Evolutionary conservation across 2,888 invertebrate genomes (phyloP), one percentile per base, ranked within the genome.

Genomic region (Miltochrista miniata): DNA sequence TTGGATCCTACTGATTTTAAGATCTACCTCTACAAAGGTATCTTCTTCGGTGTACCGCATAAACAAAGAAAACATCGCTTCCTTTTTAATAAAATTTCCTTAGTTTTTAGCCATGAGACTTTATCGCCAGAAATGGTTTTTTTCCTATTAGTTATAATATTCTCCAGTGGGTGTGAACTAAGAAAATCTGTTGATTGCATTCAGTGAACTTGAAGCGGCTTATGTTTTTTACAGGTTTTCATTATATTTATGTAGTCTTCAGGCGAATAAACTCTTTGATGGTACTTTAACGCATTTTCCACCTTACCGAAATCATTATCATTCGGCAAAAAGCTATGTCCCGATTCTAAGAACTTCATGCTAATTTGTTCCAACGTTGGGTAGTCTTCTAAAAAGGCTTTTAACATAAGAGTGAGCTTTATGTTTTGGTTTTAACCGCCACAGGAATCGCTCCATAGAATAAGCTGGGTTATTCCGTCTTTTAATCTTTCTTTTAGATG

Each of bases 371-470:
- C 12, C 13, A 36, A 36, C 4, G 14, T 36, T 3, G 31, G 31
- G 8, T 31, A 9, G 8, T 1, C 31, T 7, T 31, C 5, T 9
- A 31, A 7, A 31, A 5, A 10, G 2, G 31, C 31, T 31, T 31
- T 31, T 31, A 31, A 31, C 31, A 31, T 31, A 3, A 31, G 8
- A 31, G 8, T 9, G 3, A 31, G 3, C 8, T 52, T 59, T 24
- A 59, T 55, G 8, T 59, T 55, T 11, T 52, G 12, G 30, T 57
- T 57, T 34, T 54, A 48, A 8, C 51, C 54, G 8, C 57, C 57
- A 14, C 54, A 57, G 18, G 52, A 46, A 46, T 55, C 40, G 43
- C 41, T 47, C 55, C 51, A 46, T 33, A 50, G 30, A 31, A 31
- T 31, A 33, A 49, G 40, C 12, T 35, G 10, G 2, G 14, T 45